Evolutionary conservation across 2,888 invertebrate genomes (phyloP).

Genomic region (Andrena praecox): DNA sequence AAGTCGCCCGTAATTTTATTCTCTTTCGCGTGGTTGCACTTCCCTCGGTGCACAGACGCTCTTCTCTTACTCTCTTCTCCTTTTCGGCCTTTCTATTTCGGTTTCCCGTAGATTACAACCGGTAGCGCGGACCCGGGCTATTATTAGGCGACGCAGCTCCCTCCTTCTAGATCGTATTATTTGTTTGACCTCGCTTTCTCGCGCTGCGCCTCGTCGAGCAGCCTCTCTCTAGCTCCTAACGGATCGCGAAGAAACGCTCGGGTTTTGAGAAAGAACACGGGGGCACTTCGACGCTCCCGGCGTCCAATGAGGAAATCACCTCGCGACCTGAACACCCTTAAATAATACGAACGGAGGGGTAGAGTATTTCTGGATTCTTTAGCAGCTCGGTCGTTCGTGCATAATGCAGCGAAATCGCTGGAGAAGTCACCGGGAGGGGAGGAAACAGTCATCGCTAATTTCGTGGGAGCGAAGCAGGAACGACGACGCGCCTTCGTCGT

Average conservation of each 20-base stretch:
- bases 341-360: too few species aligned
- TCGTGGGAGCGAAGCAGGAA: slow-evolving; percentile 8
- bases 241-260: not conserved
- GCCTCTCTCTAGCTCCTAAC: not conserved
- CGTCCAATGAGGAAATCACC: too few species aligned
- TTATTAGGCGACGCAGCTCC: slow-evolving; percentile 73
- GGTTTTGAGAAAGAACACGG: not conserved
- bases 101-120: slow-evolving; percentile 79
- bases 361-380: not conserved
- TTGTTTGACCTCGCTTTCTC: slow-evolving; percentile 77
- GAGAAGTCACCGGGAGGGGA: not conserved
- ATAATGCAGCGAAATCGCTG: not conserved
- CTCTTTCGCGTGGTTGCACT: slow-evolving; percentile 34
- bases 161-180: slow-evolving; percentile 73
- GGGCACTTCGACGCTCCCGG: too few species aligned
- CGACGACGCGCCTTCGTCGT: not conserved
- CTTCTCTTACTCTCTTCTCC: slow-evolving; percentile 47
- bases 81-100: slow-evolving; percentile 78
- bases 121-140: slow-evolving; percentile 74
- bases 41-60: slow-evolving; percentile 25
- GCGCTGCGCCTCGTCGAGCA: slow-evolving; percentile 54
- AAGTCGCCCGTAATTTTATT: slow-evolving; percentile 48
- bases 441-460: not conserved
- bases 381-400: not conserved
- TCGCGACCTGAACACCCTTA: too few species aligned